These are phyloP conservation scores for Trematocara stigmaticum DNA, from an alignment of 2,113 vertebrate genomes.

Conservation along the genomic window DNA sequence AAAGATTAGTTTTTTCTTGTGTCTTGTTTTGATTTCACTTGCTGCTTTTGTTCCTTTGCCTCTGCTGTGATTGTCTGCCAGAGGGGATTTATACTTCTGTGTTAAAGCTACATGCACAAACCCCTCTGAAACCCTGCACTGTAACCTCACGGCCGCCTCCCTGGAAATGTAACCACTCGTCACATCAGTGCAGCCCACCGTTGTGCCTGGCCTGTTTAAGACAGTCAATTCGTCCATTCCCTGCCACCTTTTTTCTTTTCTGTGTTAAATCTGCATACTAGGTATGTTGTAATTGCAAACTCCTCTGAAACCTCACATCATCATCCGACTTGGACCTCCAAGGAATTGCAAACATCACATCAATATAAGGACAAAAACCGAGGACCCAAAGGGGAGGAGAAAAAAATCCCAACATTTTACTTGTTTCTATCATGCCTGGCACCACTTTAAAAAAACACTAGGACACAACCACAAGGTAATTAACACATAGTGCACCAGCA, in stretches of 20 bases:
- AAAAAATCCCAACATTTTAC: background rate
- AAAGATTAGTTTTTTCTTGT: background rate
- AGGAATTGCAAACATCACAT: background rate
- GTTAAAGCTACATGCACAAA: background rate
- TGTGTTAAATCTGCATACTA: background rate
- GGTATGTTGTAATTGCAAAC: background rate
- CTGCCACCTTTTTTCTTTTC: background rate
- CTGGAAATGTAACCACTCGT: background rate
- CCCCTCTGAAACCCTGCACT: background rate
- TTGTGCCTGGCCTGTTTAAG: background rate
- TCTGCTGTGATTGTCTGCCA: background rate
- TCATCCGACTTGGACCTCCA: background rate
- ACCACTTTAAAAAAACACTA: background rate
- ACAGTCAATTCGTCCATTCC: background rate
- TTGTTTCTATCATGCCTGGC: background rate
- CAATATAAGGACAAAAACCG: background rate
- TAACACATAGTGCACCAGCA: background rate
- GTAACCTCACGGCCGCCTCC: background rate
- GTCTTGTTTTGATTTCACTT: background rate
- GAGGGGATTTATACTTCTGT: background rate
- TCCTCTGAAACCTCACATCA: background rate
- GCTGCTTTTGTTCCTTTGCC: background rate
- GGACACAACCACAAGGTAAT: background rate
- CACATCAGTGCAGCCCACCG: background rate
- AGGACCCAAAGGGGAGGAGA: background rate